A percentile compares a stretch with the other conserved stretches of the same genome.
These are phyloP conservation scores for Yponomeuta plumbellus DNA, from an alignment of 2,888 invertebrate genomes.

Conservation along the genomic window DNA sequence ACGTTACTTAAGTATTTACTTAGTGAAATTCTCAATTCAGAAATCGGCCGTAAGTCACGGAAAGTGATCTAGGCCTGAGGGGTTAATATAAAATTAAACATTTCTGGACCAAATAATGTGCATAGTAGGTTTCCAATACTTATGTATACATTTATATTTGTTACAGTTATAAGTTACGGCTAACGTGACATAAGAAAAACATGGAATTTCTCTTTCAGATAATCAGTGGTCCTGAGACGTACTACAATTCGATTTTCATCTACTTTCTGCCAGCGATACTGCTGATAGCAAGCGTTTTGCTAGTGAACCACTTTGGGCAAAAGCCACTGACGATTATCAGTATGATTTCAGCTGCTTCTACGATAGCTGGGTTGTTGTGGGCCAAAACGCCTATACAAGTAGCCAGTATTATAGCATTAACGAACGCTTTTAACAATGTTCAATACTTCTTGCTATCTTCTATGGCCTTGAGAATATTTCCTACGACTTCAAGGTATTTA, in stretches of 20 bases:
- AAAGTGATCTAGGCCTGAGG: too few species aligned
- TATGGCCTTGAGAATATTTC: slow-evolving; percentile 43
- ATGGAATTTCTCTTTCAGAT: slow-evolving; percentile 31
- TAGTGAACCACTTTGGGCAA: slow-evolving; percentile 38
- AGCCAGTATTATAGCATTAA: slow-evolving; percentile 39
- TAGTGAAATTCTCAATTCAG: too few species aligned
- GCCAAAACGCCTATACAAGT: slow-evolving; percentile 39
- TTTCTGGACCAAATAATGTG: too few species aligned
- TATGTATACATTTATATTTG: too few species aligned
- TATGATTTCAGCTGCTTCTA: slow-evolving; percentile 32
- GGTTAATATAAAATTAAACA: too few species aligned
- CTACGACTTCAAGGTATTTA: slow-evolving; percentile 43
- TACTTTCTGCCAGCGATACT: slow-evolving; percentile 32
- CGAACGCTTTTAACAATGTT: slow-evolving; percentile 42
- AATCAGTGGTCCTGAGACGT: slow-evolving; percentile 41
- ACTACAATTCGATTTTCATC: slow-evolving; percentile 39
- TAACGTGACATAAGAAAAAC: neutral
- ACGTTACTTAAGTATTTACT: too few species aligned
- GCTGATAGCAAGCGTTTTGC: slow-evolving; percentile 31
- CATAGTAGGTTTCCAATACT: too few species aligned
- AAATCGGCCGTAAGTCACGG: too few species aligned
- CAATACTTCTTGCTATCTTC: slow-evolving; percentile 39
- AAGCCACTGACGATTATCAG: slow-evolving; percentile 35
- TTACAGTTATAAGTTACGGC: too few species aligned
- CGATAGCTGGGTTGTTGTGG: slow-evolving; percentile 39